Evolutionary conservation across 2,113 vertebrate species (phyloP).

Genomic region (Promerops cafer): DNA sequence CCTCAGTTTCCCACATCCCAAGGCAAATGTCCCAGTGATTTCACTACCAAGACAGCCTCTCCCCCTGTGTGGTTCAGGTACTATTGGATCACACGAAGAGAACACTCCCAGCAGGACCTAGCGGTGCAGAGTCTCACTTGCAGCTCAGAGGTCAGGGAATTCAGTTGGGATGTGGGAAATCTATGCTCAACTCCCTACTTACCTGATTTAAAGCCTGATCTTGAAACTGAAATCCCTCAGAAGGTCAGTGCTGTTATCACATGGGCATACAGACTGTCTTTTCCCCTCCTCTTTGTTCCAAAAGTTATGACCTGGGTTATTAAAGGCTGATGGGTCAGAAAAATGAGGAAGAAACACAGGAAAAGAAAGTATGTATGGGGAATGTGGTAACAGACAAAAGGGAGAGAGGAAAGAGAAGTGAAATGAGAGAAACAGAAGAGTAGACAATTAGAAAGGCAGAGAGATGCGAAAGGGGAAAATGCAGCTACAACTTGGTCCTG

Average conservation of each 20-base stretch:
- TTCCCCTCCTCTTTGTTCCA: conserved; percentile 56
- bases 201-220: conserved; percentile 60
- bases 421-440: conserved; percentile 43
- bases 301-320: conserved; percentile 54
- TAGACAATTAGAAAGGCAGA: conserved; percentile 51
- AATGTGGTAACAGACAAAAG: not conserved
- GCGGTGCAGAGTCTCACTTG: not conserved
- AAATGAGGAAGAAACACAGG: conserved; percentile 24
- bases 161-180: conserved; percentile 51
- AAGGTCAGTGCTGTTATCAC: conserved; percentile 43
- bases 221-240: conserved; percentile 54
- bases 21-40: not conserved
- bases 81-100: not conserved
- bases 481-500: not conserved
- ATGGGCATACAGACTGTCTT: conserved; percentile 48
- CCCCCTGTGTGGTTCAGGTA: not conserved
- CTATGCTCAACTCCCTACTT: conserved; percentile 51
- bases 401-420: not conserved
- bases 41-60: not conserved
- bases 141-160: not conserved
- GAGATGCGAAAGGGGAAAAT: conserved; percentile 22
- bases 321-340: conserved; percentile 39
- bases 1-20: conserved; percentile 55
- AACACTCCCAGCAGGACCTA: not conserved
- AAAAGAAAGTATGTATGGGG: not conserved